Conservation (phyloP, 2,888 invertebrate genomes). For the Drosophila borealis region DNA sequence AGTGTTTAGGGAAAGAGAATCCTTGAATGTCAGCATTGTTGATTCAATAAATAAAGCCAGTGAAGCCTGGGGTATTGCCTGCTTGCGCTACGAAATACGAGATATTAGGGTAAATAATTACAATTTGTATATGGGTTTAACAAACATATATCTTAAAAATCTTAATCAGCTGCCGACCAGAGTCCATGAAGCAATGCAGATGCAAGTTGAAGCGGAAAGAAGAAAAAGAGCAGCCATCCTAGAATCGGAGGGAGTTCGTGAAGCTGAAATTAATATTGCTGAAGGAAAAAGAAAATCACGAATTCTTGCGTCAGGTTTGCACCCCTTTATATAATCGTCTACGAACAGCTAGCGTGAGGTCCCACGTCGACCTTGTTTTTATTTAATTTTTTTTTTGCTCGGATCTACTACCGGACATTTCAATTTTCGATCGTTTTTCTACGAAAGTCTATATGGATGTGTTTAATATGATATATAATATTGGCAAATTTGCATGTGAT, state of each 20-base stretch:
- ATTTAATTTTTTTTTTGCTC: too few relatives aligned
- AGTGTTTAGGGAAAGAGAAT: constrained; percentile 98
- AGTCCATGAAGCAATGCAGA: constrained; percentile 99
- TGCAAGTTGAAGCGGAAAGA: constrained; percentile 99
- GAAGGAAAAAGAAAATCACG: constrained; percentile 96
- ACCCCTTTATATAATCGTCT: too few relatives aligned
- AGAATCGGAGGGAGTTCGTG: constrained; percentile 97
- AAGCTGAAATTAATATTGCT: constrained; percentile 98
- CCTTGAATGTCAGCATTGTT: constrained; percentile 96
- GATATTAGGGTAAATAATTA: constrained; percentile 84
- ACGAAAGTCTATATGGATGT: too few relatives aligned
- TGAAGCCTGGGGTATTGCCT: constrained; percentile 98
- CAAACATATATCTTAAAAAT: constrained; percentile 1
- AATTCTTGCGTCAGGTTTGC: constrained; percentile 93
- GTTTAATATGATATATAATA: too few relatives aligned
- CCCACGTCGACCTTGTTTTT: too few relatives aligned
- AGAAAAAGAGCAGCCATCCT: constrained; percentile 98
- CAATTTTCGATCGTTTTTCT: too few relatives aligned
- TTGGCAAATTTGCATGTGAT: too few relatives aligned
- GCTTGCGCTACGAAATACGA: constrained; percentile 97
- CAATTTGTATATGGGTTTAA: neutral
- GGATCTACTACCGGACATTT: too few relatives aligned
- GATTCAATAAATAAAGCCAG: constrained; percentile 99
- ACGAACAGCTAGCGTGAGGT: too few relatives aligned
- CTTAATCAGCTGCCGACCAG: constrained; percentile 91